Percentiles rank a stretch among this genome's conserved stretches.
These are phyloP conservation scores for Pteruthius melanotis DNA, from an alignment of 2,113 vertebrate genomes.

Conservation along the genomic window DNA sequence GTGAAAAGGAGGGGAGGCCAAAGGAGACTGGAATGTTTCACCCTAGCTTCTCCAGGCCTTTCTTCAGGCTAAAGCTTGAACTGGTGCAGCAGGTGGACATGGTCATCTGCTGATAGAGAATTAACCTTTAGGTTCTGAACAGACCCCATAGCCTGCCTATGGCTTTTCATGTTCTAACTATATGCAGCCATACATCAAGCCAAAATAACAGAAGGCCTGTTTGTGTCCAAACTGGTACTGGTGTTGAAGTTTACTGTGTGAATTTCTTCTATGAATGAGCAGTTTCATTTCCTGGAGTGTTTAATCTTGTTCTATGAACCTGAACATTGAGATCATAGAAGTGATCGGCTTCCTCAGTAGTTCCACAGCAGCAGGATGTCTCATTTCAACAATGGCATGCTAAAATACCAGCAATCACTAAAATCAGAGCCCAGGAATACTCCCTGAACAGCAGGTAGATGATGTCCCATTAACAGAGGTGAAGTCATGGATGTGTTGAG, in stretches of 20 bases:
- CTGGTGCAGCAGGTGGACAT: neutral
- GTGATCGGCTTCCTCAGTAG: neutral
- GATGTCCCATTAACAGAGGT: neutral
- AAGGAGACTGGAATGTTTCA: neutral
- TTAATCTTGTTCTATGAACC: neutral
- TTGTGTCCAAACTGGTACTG: neutral
- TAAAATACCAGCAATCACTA: neutral
- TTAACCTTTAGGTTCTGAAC: neutral
- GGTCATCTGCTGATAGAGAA: neutral
- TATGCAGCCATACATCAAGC: neutral
- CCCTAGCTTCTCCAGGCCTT: neutral
- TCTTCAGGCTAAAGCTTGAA: neutral
- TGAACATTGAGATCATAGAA: neutral
- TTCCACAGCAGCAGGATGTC: neutral
- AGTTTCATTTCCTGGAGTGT: neutral
- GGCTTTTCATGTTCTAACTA: neutral
- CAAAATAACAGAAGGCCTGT: neutral
- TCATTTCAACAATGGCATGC: neutral
- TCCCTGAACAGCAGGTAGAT: neutral
- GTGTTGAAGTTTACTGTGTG: neutral
- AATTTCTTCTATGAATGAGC: neutral
- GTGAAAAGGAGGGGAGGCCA: neutral
- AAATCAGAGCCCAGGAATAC: neutral
- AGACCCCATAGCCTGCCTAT: neutral
- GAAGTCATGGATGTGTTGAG: neutral